Base-by-base conservation (phyloP, 2,888 invertebrate genomes). In the Tupiocoris notatus region DNA sequence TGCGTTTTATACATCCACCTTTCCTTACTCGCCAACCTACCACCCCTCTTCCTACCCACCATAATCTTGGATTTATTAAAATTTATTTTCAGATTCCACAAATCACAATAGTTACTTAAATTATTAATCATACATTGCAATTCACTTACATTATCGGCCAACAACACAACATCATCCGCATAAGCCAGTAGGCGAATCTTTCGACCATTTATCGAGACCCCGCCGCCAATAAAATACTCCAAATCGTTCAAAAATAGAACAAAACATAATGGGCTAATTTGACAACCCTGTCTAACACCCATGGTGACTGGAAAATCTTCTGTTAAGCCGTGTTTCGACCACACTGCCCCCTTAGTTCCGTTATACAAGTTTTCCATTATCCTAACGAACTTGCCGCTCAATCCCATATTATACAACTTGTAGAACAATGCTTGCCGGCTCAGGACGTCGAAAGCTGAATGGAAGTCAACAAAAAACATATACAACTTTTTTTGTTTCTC, bases 141-240 rank as follows among this genome's bases (percentile, higher is more conserved):
- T 12, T 6, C 64, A 54, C 62, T 24, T 12, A 68, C 68, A 16
- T 71, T 75, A 16, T 76, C 62, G 0, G 79, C 66, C 18, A 80
- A 12, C 9, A 80, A 68, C 7, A 79, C 80, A n/a, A 78, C 70
- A 21, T 80, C 79, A 59, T 79, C 79, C 9, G 80, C 80, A 57
- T 80, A 74, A 25, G 22, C n/a, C 6, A 74, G 64, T 56, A 74
- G 21, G 21, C 20, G 63, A 18, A 74, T 64, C n/a, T 21, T 74
- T 21, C 21, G 21, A 3, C 23, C 74, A 18, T 56, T 23, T 22
- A 64, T 57, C 7, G 6, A 17, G 17, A 64, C 18, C 23, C 74
- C 74, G 12, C 63, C 63, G 6, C 7, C 74, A 54, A 74, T 21
- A n/a, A 25, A 67, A 0, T 79, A 78, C 39, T 77, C 6, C 18